Base-by-base conservation (phyloP, 1,140 invertebrate genomes). In the Marisa cornuarietis region DNA sequence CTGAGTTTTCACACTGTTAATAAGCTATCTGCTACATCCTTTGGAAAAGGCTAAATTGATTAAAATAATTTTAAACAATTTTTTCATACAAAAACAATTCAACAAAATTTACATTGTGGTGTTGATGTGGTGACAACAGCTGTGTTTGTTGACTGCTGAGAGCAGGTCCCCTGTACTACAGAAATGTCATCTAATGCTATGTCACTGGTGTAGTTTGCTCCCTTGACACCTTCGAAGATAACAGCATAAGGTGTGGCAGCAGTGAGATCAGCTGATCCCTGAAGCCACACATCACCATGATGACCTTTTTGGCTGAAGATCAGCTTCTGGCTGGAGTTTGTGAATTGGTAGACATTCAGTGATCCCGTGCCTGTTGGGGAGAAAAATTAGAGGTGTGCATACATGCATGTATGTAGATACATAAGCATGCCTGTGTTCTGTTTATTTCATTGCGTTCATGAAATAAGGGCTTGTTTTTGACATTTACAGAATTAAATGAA, bases 341-440 rank as follows among this genome's bases (percentile, higher is more conserved):
- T 65, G 73, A 71, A 24, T 51, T 74, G 42, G 90, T 90, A 84
- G 87, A 91, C 85, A 89, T 90, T 81, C 77, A 86, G 79, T 18
- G 31, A 80, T n/a, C 84, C 84, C 20, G 81, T 85, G 22, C 81
- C 82, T 82, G 61, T 20, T 8, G 54, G 3, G 65, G 65, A 13
- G 22, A 68, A 22, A 68, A 68, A 14, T 11, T 18, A 58, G 16
- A 18, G 54, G 54, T 58, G 54, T 14, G 54, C 54, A 58, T 2
- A 58, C 16, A 58, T 58, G 54, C 16, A 58, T 14, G 54, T 58
- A 42, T 42, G 6, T 42, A 42, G 2, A 42, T 42, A 1, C 31
- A 42, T 42, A 42, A 4, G 31, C 31, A 42, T 58, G 0, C 54
- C 54, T 9, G 8, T 18, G 11, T 58, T 18, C 31, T 6, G 6